Percentiles rank a stretch among this genome's conserved stretches.
phyloP scores from a whole-genome alignment of 2,113 vertebrate genomes.

The Pungitius pungitius region DNA sequence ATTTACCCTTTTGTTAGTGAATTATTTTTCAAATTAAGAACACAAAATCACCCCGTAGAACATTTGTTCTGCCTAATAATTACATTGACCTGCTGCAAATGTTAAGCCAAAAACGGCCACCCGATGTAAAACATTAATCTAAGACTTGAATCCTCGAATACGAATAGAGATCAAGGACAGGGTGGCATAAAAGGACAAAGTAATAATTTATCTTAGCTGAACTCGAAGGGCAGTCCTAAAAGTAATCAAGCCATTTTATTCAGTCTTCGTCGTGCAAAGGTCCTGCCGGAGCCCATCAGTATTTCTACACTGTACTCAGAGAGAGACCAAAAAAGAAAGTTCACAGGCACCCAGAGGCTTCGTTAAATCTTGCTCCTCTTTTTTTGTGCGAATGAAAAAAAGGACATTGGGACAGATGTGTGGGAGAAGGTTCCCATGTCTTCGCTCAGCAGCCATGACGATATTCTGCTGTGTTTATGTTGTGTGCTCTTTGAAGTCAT shows the following conservation, averaged over 20 bases:
- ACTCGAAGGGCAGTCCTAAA: constrained; percentile 17
- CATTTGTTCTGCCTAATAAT: background rate
- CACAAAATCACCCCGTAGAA: background rate
- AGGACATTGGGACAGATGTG: constrained; percentile 2
- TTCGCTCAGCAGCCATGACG: constrained; percentile 8
- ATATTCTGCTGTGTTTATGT: constrained; percentile 3
- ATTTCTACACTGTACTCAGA: constrained; percentile 30
- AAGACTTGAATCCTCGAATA: constrained; percentile 1
- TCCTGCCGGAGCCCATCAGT: constrained; percentile 51
- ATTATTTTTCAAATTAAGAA: background rate
- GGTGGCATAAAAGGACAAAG: constrained; percentile 25
- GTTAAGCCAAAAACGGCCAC: background rate
- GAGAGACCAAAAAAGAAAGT: constrained; percentile 38
- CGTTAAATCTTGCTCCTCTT: constrained; percentile 50
- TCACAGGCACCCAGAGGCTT: constrained; percentile 53
- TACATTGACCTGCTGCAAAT: background rate
- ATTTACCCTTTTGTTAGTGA: background rate
- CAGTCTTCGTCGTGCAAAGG: constrained; percentile 13
- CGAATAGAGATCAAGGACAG: constrained; percentile 1
- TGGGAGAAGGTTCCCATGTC: background rate
- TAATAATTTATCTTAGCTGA: constrained; percentile 29
- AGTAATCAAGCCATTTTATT: constrained; percentile 25
- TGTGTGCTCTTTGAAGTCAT: constrained; percentile 19
- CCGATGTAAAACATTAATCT: background rate
- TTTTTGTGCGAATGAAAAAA: constrained; percentile 36